Conservation (phyloP, 2,113 vertebrate genomes). For the Neofelis nebulosa region DNA sequence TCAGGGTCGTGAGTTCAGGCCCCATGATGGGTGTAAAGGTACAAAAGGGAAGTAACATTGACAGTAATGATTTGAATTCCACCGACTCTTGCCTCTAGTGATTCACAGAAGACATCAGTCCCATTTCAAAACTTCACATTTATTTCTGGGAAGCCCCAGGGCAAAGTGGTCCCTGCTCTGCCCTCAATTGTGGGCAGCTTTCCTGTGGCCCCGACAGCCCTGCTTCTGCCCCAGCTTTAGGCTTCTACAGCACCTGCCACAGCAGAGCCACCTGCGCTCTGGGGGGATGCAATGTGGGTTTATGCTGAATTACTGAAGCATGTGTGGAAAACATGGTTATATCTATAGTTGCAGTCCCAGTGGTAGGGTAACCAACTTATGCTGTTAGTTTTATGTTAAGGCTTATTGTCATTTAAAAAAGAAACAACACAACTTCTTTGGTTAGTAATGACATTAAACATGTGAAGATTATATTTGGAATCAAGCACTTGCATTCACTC, state of each 20-base stretch:
- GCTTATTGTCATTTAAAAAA: background rate
- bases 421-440: background rate
- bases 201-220: background rate
- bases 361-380: background rate
- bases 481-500: background rate
- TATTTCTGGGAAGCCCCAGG: background rate
- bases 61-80: background rate
- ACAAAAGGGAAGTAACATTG: background rate
- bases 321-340: background rate
- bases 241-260: background rate
- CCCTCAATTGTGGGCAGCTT: background rate
- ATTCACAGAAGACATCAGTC: background rate
- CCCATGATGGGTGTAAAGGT: background rate
- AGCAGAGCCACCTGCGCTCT: too few species aligned
- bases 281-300: accelerated
- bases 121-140: background rate
- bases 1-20: background rate
- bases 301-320: background rate
- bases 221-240: background rate
- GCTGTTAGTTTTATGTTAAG: background rate
- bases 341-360: background rate
- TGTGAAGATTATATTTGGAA: background rate
- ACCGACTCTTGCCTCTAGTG: background rate
- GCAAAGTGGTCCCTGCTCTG: background rate
- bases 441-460: background rate